These are phyloP conservation scores for Sebastiscus albofasciatus DNA, from an alignment of 2,797 vertebrate species.

Conservation along the genomic window DNA sequence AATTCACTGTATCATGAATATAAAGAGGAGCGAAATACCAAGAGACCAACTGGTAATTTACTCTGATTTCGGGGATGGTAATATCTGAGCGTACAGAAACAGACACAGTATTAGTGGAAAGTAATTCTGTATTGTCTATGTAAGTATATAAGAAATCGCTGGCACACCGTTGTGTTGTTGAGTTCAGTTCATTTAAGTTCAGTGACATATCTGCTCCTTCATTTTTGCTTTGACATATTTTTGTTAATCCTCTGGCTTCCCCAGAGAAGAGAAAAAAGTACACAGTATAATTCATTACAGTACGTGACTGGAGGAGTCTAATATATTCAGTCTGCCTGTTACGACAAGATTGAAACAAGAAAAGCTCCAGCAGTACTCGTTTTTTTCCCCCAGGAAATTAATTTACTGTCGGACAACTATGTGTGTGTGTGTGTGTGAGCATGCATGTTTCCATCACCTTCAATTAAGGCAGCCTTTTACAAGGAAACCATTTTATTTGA, in stretches of 20 bases:
- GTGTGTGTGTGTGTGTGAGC: background rate
- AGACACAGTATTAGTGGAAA: background rate
- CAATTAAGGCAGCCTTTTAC: conserved; percentile 18
- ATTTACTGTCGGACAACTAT: conserved; percentile 39
- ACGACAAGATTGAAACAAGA: conserved; percentile 45
- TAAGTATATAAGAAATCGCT: background rate
- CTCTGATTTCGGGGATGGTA: background rate
- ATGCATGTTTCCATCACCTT: background rate
- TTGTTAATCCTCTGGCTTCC: conserved; percentile 11
- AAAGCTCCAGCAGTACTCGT: background rate
- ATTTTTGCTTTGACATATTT: conserved; percentile 29
- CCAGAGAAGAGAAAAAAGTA: background rate
- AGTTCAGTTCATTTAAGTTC: background rate
- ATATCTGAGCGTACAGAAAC: background rate
- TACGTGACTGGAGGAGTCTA: conserved; percentile 20
- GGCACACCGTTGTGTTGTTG: background rate
- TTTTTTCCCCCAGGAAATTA: conserved; percentile 29
- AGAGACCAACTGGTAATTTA: background rate
- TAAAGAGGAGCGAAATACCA: background rate
- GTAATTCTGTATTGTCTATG: background rate
- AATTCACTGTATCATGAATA: background rate
- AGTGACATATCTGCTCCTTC: background rate
- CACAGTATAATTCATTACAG: conserved; percentile 38
- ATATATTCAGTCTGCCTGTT: conserved; percentile 34
- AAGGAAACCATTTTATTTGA: conserved; percentile 1